phyloP scores from a whole-genome alignment of 2,888 invertebrate genomes.

The Periphyllus acericola region DNA sequence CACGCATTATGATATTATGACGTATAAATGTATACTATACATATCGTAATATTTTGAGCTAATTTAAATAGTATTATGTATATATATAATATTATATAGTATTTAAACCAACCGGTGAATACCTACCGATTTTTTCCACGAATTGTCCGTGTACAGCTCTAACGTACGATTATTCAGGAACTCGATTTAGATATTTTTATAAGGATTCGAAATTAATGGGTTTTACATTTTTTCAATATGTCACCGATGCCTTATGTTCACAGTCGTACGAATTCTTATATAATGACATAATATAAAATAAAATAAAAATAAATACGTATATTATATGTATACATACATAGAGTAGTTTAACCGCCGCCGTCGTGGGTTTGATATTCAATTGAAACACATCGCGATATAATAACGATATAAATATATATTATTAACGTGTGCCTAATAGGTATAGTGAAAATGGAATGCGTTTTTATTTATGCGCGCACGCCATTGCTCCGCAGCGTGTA shows the following conservation, averaged over 20 bases:
- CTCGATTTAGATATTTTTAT: slow-evolving; percentile 3
- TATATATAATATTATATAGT: no score
- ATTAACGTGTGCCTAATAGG: no score
- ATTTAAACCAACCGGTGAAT: background rate
- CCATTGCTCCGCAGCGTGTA: slow-evolving; percentile 16
- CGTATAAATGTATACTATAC: no score
- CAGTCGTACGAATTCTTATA: background rate
- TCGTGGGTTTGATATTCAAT: slow-evolving; percentile 30
- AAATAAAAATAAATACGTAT: no score
- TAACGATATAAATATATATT: slow-evolving; percentile 17
- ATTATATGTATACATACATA: no score
- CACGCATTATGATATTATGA: no score
- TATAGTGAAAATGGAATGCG: no score
- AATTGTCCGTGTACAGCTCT: background rate
- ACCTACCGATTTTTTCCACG: no score
- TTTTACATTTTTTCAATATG: background rate
- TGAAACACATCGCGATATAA: slow-evolving; percentile 11
- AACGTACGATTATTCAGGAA: background rate
- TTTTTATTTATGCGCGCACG: background rate
- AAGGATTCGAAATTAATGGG: background rate
- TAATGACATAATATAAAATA: background rate
- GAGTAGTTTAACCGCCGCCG: background rate
- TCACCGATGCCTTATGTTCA: background rate
- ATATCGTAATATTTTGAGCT: background rate
- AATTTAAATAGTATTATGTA: background rate